Evolutionary conservation across 2,113 vertebrate genomes (phyloP).

Genomic region (Macroglossus sobrinus): DNA sequence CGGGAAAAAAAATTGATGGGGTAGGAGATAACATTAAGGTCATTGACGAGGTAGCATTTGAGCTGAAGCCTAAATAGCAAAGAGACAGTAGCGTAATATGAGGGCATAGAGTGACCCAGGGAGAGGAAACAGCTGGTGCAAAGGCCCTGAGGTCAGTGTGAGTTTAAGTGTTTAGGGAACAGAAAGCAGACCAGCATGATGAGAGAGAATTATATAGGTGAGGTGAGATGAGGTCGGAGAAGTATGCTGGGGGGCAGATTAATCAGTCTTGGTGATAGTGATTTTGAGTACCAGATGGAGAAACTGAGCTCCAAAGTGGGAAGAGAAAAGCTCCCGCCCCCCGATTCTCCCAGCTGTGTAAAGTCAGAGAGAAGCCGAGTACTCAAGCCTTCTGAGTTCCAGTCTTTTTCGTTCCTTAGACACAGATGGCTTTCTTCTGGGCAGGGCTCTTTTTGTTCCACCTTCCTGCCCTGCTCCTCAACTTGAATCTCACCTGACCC

Average conservation of each 20-base stretch:
- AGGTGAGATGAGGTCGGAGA: neutral
- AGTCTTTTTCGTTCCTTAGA: neutral
- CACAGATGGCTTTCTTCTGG: neutral
- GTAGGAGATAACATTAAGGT: neutral
- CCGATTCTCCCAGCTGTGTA: neutral
- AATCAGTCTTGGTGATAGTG: neutral
- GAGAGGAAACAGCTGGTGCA: neutral
- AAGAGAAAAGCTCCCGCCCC: neutral
- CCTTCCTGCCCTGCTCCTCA: neutral
- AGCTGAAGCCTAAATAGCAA: neutral
- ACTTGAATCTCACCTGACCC: neutral
- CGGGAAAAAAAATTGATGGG: neutral
- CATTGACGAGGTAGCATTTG: neutral
- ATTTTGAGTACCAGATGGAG: neutral
- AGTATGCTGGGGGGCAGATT: neutral
- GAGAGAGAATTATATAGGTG: neutral
- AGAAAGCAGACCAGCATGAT: neutral
- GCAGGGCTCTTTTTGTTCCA: neutral
- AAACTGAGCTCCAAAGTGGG: neutral
- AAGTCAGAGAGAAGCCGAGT: neutral
- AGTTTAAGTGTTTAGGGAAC: neutral
- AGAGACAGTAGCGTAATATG: neutral
- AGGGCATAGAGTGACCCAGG: neutral
- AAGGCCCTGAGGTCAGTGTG: neutral
- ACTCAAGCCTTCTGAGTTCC: too few species aligned